These are phyloP conservation scores for Lathronympha strigana DNA, from an alignment of 2,888 invertebrate species.

Conservation along the genomic window DNA sequence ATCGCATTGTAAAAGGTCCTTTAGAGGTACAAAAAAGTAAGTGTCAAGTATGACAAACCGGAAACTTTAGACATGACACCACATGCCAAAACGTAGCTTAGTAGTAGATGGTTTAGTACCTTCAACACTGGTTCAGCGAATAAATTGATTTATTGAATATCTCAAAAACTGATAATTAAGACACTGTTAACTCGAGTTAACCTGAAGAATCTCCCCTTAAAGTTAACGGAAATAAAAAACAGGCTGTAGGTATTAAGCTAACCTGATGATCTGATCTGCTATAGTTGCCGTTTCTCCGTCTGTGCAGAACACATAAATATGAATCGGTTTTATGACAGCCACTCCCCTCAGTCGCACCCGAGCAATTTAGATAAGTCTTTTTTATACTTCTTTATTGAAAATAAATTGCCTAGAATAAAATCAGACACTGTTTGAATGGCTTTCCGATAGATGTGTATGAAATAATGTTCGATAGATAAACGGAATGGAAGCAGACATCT, in stretches of 20 bases:
- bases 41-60: too few relatives aligned
- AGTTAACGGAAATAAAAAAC: too few relatives aligned
- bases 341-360: constrained; percentile 73
- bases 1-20: too few relatives aligned
- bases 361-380: constrained; percentile 84
- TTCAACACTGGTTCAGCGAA: too few relatives aligned
- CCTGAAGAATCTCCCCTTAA: too few relatives aligned
- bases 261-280: constrained; percentile 14
- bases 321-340: constrained; percentile 75
- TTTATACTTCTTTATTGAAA: constrained; percentile 85
- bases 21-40: too few relatives aligned
- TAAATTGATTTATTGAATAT: too few relatives aligned
- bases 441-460: constrained; percentile 83
- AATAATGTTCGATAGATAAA: constrained; percentile 78
- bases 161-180: too few relatives aligned
- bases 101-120: too few relatives aligned
- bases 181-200: too few relatives aligned
- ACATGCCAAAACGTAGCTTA: too few relatives aligned
- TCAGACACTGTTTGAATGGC: constrained; percentile 80
- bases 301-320: constrained; percentile 75
- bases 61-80: too few relatives aligned
- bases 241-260: constrained; percentile 18
- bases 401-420: constrained; percentile 85
- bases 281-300: constrained; percentile 53
- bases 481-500: constrained; percentile 37